A percentile compares a stretch with the other conserved stretches of the same genome.
These are phyloP conservation scores for Ceryle rudis DNA, from an alignment of 2,797 vertebrate species.

Conservation along the genomic window DNA sequence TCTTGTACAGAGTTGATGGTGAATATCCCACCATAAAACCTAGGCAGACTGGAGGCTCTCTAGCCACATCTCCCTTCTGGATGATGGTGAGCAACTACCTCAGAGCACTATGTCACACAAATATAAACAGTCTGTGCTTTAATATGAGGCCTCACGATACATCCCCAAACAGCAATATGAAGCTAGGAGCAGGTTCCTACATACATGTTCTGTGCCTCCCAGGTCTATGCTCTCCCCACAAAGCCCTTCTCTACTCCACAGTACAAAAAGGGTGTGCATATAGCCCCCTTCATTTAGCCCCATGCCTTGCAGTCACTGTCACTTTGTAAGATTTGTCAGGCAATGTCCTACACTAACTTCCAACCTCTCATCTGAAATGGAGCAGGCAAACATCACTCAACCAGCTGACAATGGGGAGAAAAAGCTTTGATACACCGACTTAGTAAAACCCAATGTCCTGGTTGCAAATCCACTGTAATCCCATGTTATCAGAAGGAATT, in stretches of 20 bases:
- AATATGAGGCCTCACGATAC: not conserved
- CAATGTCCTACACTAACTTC: not conserved
- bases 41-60: not conserved
- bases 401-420: not conserved
- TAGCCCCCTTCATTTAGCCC: not conserved
- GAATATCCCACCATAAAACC: not conserved
- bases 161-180: not conserved
- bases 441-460: not conserved
- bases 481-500: conserved; percentile 21
- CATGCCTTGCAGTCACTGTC: not conserved
- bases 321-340: not conserved
- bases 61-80: not conserved
- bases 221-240: not conserved
- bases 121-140: not conserved
- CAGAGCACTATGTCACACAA: not conserved
- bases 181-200: not conserved
- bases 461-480: conserved; percentile 39
- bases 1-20: not conserved
- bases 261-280: too few species aligned
- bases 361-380: not conserved
- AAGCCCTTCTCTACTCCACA: not conserved
- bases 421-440: not conserved
- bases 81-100: not conserved
- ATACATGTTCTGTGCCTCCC: not conserved
- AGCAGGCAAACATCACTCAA: not conserved